Evolutionary conservation across 2,797 vertebrate species (phyloP).

Genomic region (Muscicapa comitata): DNA sequence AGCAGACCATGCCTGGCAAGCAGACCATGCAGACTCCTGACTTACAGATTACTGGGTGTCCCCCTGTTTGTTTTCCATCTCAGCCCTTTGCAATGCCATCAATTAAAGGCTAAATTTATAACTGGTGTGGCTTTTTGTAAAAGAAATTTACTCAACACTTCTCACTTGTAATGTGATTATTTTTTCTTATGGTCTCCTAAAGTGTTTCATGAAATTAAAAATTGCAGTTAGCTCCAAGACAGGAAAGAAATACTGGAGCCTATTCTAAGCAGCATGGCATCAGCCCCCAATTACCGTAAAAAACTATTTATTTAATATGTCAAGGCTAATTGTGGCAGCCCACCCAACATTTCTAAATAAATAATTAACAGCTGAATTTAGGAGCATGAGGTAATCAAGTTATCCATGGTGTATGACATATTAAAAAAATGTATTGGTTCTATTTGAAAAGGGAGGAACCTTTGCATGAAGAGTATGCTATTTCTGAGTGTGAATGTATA

Average conservation of each 20-base stretch:
- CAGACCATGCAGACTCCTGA: constrained; percentile 3
- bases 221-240: not conserved
- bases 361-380: constrained; percentile 52
- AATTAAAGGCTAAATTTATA: constrained; percentile 50
- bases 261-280: not conserved
- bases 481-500: not conserved
- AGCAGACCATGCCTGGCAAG: constrained; percentile 1
- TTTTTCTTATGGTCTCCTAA: constrained; percentile 28
- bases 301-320: constrained; percentile 44
- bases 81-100: not conserved
- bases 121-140: not conserved
- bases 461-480: not conserved
- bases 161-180: constrained; percentile 48
- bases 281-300: constrained; percentile 29
- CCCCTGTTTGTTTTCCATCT: constrained; percentile 49
- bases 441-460: not conserved
- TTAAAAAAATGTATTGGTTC: not conserved
- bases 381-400: constrained; percentile 37
- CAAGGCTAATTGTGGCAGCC: constrained; percentile 40
- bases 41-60: constrained; percentile 27
- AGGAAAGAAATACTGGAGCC: not conserved
- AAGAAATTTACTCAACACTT: constrained; percentile 29
- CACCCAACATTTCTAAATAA: constrained; percentile 30
- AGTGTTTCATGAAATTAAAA: constrained; percentile 34
- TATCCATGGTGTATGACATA: not conserved